These are phyloP conservation scores for Hydraecia micacea DNA, from an alignment of 2,888 invertebrate genomes.

Conservation along the genomic window DNA sequence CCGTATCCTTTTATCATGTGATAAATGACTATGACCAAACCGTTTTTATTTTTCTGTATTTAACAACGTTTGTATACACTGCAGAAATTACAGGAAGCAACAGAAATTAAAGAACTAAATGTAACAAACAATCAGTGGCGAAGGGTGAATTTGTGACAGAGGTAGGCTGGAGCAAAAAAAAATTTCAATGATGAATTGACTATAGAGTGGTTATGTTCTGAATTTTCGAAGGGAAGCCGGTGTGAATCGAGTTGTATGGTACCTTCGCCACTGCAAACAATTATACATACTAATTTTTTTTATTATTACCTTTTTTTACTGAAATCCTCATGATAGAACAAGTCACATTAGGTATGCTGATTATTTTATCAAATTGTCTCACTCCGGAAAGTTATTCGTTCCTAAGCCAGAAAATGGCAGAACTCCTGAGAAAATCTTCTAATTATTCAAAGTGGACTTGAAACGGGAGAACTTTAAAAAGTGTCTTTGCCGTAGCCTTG, in stretches of 20 bases:
- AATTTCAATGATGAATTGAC: too few species aligned
- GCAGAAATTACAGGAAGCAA: background rate
- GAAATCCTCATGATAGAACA: background rate
- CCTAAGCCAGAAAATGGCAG: background rate
- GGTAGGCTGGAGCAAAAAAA: too few species aligned
- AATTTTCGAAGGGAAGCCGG: too few species aligned
- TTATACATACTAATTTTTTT: background rate
- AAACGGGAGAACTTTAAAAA: slow-evolving; percentile 9
- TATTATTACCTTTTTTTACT: background rate
- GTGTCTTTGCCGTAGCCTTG: background rate
- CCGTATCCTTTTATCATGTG: background rate
- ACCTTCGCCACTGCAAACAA: too few species aligned
- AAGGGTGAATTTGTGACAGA: too few species aligned
- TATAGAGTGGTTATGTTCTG: too few species aligned
- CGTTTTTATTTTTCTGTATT: background rate
- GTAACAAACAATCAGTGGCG: background rate
- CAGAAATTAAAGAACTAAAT: background rate
- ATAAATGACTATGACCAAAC: background rate
- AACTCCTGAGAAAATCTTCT: background rate
- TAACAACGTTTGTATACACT: background rate
- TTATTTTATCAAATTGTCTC: background rate
- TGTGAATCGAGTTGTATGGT: too few species aligned
- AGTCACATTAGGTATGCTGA: background rate
- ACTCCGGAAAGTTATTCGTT: background rate
- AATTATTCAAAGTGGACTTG: slow-evolving; percentile 32